Conservation (phyloP, 2,888 invertebrate genomes). For the Tyria jacobaeae region DNA sequence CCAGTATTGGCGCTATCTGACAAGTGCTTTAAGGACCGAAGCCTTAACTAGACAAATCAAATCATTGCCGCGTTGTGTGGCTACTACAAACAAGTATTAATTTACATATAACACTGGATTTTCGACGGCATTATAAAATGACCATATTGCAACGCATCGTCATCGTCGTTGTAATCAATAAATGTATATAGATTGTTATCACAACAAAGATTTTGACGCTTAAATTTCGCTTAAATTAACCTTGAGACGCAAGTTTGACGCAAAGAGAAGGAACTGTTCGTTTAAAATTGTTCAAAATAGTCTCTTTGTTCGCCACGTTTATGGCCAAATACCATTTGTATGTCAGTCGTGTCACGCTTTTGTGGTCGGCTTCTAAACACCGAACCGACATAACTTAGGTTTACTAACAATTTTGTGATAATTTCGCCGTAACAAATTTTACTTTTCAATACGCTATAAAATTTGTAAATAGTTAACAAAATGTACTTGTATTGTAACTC, state of each 20-base stretch:
- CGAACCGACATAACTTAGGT: slow-evolving; percentile 34
- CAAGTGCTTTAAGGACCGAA: too few species aligned
- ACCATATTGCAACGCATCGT: too few species aligned
- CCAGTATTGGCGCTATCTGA: too few species aligned
- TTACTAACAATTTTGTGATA: slow-evolving; percentile 52
- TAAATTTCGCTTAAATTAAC: slow-evolving; percentile 57
- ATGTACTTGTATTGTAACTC: too few species aligned
- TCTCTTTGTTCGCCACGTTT: slow-evolving; percentile 69
- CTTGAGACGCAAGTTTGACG: slow-evolving; percentile 55
- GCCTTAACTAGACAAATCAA: too few species aligned
- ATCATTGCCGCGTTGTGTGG: too few species aligned
- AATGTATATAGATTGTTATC: slow-evolving; percentile 27
- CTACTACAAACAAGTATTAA: background rate
- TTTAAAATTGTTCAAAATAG: slow-evolving; percentile 65
- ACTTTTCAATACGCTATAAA: slow-evolving; percentile 49
- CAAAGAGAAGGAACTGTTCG: slow-evolving; percentile 61
- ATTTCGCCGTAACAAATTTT: slow-evolving; percentile 46
- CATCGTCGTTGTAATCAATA: background rate
- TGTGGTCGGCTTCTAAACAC: slow-evolving; percentile 41
- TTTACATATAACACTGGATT: too few species aligned
- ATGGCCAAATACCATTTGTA: slow-evolving; percentile 72
- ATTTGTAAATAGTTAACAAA: slow-evolving; percentile 20
- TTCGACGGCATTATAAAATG: background rate
- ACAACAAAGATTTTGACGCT: slow-evolving; percentile 40
- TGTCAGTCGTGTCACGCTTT: slow-evolving; percentile 65